Percentiles rank a stretch among this genome's conserved stretches.
phyloP scores from a whole-genome alignment of 2,113 vertebrate species.

The Zeus faber region DNA sequence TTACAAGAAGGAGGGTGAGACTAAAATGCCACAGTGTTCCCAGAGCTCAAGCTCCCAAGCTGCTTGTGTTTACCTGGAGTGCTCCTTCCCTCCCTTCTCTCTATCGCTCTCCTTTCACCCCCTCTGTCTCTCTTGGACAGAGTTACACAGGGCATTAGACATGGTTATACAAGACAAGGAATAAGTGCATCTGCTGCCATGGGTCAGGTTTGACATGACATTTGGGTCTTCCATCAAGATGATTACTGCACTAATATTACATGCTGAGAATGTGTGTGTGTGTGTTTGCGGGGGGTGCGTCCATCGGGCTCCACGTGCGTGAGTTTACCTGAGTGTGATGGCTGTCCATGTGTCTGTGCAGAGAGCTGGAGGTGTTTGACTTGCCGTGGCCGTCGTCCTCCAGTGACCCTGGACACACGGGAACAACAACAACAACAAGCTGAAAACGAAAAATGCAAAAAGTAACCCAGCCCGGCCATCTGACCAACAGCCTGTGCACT shows the following conservation, averaged over 20 bases:
- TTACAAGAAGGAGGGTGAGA: too few relatives aligned
- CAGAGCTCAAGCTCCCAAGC: too few relatives aligned
- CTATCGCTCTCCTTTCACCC: conserved; percentile 6
- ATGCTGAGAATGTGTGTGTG: not conserved
- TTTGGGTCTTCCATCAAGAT: not conserved
- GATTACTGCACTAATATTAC: not conserved
- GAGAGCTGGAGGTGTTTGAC: conserved; percentile 71
- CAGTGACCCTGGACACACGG: conserved; percentile 74
- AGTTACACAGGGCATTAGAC: too few relatives aligned
- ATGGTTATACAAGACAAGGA: not conserved
- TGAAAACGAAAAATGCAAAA: too few relatives aligned
- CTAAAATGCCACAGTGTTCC: conserved; percentile 2
- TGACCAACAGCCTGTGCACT: too few relatives aligned
- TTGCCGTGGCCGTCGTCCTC: conserved; percentile 84
- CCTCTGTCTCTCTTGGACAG: too few relatives aligned
- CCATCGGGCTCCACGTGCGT: not conserved
- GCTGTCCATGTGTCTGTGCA: conserved; percentile 85
- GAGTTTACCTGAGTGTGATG: conserved; percentile 88
- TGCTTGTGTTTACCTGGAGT: not conserved
- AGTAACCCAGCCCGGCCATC: too few relatives aligned
- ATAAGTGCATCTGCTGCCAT: not conserved
- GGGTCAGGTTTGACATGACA: not conserved
- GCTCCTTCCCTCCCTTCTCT: not conserved
- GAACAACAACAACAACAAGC: conserved; percentile 4
- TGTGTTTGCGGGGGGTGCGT: conserved; percentile 6